phyloP scores from a whole-genome alignment of 2,113 vertebrate species.

The cattle (Bos taurus) region DNA sequence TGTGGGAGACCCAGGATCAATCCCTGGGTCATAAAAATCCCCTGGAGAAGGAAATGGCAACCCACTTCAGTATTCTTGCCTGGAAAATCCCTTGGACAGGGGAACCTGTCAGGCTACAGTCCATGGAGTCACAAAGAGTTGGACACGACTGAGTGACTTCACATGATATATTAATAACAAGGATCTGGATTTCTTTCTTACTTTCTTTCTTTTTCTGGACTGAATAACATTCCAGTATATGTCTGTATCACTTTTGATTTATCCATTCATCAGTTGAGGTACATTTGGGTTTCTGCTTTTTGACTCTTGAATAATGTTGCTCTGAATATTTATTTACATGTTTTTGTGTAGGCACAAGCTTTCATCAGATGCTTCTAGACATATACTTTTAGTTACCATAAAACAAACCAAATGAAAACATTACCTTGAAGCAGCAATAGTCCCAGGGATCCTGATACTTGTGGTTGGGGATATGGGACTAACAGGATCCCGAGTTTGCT shows the following conservation, averaged over 20 bases:
- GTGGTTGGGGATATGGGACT: not conserved
- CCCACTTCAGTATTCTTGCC: not conserved
- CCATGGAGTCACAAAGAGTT: fast-evolving
- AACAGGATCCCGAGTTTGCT: not conserved
- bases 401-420: not conserved
- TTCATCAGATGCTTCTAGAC: not conserved
- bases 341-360: not conserved
- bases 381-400: not conserved
- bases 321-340: not conserved
- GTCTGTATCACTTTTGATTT: not conserved
- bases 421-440: not conserved
- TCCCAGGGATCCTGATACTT: not conserved
- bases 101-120: not conserved
- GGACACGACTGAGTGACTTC: fast-evolving
- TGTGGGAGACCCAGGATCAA: not conserved
- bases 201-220: not conserved
- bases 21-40: not conserved
- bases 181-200: not conserved
- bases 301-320: not conserved
- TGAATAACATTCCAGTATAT: not conserved
- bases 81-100: not conserved
- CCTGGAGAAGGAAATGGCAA: not conserved
- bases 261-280: not conserved
- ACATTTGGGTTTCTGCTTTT: not conserved
- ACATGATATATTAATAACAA: not conserved